These are phyloP conservation scores for Medauroidea extradentata DNA, from an alignment of 1,140 invertebrate species.

Conservation along the genomic window DNA sequence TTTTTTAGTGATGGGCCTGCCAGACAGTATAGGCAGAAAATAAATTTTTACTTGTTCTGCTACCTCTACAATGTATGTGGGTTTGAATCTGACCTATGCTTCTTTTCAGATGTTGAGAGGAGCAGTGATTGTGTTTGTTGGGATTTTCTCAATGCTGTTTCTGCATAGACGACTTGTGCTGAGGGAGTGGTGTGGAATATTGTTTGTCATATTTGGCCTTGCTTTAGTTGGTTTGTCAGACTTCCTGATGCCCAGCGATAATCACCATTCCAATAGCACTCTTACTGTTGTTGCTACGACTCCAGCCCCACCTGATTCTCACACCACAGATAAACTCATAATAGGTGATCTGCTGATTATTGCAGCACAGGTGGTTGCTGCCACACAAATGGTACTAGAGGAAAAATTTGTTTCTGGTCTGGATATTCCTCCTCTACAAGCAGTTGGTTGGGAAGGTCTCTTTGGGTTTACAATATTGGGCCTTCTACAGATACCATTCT, in stretches of 20 bases:
- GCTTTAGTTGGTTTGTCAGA: constrained; percentile 78
- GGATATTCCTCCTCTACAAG: constrained; percentile 79
- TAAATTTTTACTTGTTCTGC: no score
- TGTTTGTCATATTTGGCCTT: constrained; percentile 74
- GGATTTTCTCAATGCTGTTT: constrained; percentile 84
- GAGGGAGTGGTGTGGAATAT: constrained; percentile 82
- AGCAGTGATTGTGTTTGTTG: constrained; percentile 91
- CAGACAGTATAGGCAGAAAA: no score
- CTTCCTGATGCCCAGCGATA: constrained; percentile 39
- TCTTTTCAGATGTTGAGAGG: no score
- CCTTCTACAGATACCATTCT: constrained; percentile 74
- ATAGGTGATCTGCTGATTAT: constrained; percentile 92
- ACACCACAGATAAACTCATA: constrained; percentile 55
- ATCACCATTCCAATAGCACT: background rate
- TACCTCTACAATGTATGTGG: no score
- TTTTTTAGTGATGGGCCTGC: no score
- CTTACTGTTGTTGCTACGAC: background rate
- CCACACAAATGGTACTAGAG: constrained; percentile 90
- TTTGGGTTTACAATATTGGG: constrained; percentile 80
- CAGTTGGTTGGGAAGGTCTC: constrained; percentile 91
- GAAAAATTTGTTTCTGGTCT: constrained; percentile 81
- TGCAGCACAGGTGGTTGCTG: constrained; percentile 84
- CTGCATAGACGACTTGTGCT: constrained; percentile 61
- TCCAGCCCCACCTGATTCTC: background rate
- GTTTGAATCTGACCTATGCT: no score